Base-by-base conservation (phyloP, 2,888 invertebrate species). In the Salpingus planirostris region DNA sequence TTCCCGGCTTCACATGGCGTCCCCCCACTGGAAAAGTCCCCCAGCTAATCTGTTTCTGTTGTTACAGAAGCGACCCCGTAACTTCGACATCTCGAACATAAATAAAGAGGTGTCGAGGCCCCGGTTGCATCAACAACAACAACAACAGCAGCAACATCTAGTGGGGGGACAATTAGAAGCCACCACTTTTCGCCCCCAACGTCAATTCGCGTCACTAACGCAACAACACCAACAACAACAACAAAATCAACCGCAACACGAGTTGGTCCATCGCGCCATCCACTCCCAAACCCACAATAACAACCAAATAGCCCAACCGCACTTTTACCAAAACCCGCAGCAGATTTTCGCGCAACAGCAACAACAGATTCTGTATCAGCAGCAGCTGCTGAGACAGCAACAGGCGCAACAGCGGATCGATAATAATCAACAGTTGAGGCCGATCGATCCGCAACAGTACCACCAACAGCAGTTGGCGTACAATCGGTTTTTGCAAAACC, bases 1-100 rank as follows among this genome's bases (percentile, higher is more conserved):
- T 18, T 18, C 5, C 8, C 8, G 18, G 5, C 5, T 8, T 18
- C 5, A 5, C 18, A 18, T 18, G 8, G 18, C 8, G 5, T 14
- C 27, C 27, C 36, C 28, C 35, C 31, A 21, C 26, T 26, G 15
- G 27, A 21, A 24, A 10, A 8, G 29, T 28, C n/a, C n/a, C n/a
- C n/a, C n/a, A 26, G 29, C 31, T 35, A 27, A 35, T 21, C n/a
- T 41, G 39, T 56, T 55, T 57, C 54, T 57, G 56, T 54, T 57
- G 58, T 60, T 60, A 53, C 65, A 66, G 66, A 65, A 64, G 57
- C 64, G 55, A 45, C 51, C 55, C 46, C 55, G 50, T 47, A 50
- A 50, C 37, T 53, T 54, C 42, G 50, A 45, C 36, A 44, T 44
- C 33, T 37, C 42, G 32, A 29, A n/a, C n/a, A n/a, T n/a, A n/a